Percentiles rank a stretch among this genome's conserved stretches.
phyloP scores from a whole-genome alignment of 2,888 invertebrate species.

The Tenthredo scrophulariae region DNA sequence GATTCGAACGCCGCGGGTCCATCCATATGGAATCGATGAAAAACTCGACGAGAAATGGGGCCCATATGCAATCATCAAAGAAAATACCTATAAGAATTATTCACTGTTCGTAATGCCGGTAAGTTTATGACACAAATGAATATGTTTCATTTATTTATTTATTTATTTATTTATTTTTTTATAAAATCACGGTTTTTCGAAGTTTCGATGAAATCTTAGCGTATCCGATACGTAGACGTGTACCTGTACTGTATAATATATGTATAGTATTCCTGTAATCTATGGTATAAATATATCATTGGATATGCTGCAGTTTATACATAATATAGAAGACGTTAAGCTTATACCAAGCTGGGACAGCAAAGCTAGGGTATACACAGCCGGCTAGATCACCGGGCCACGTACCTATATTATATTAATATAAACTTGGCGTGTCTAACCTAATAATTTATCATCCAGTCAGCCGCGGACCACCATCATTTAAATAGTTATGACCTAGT shows the following conservation, averaged over 20 bases:
- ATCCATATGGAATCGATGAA: slow-evolving; percentile 7
- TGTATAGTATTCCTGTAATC: background rate
- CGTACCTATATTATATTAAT: slow-evolving; percentile 66
- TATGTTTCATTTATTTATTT: background rate
- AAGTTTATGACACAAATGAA: background rate
- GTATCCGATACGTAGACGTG: background rate
- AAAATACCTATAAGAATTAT: slow-evolving; percentile 18
- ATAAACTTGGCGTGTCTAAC: slow-evolving; percentile 75
- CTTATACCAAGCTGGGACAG: background rate
- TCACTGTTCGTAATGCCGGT: slow-evolving; percentile 17
- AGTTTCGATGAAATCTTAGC: background rate
- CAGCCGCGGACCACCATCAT: slow-evolving; percentile 59
- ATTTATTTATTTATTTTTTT: background rate
- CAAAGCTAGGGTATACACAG: background rate
- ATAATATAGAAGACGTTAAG: background rate
- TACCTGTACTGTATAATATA: background rate
- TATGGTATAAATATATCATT: background rate
- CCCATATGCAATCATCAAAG: background rate
- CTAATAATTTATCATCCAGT: slow-evolving; percentile 72
- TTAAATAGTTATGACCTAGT: slow-evolving; percentile 76
- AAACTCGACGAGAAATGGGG: background rate
- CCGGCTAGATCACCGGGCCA: background rate
- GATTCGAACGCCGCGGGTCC: background rate
- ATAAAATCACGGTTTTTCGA: background rate
- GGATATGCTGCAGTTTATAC: slow-evolving; percentile 7